Evolutionary conservation across 2,797 vertebrate genomes (phyloP).

Genomic region (Pangasius krempfi): DNA sequence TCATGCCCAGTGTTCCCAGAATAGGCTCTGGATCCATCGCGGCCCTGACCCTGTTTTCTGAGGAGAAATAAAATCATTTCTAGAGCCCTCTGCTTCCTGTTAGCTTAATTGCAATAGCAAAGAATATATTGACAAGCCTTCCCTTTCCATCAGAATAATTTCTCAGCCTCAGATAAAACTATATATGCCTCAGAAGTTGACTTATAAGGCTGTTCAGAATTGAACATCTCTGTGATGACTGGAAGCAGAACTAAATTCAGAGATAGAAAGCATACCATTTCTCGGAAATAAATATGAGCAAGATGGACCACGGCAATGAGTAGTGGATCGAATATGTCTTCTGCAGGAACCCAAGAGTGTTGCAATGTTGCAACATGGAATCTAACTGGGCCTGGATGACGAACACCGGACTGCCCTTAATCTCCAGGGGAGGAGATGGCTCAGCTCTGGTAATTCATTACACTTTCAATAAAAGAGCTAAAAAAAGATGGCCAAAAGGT

Average conservation of each 20-base stretch:
- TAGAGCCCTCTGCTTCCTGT: not conserved
- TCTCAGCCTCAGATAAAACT: not conserved
- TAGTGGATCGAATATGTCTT: not conserved
- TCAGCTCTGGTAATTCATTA: not conserved
- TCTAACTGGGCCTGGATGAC: not conserved
- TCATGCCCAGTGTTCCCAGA: not conserved
- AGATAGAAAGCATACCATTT: not conserved
- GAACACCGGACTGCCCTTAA: not conserved
- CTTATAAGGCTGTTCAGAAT: not conserved
- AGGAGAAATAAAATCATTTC: not conserved
- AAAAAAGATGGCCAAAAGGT: not conserved
- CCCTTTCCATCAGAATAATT: not conserved
- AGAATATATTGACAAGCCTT: not conserved
- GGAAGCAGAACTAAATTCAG: not conserved
- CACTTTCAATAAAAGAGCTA: not conserved
- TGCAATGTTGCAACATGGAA: not conserved
- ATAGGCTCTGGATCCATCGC: not conserved
- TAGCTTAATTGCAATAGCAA: not conserved
- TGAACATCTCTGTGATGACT: not conserved
- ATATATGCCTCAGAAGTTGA: not conserved
- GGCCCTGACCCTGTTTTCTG: not conserved
- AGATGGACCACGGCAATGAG: not conserved
- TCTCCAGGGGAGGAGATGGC: not conserved
- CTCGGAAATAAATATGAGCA: not conserved
- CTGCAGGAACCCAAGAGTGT: not conserved